A percentile compares a stretch with the other conserved stretches of the same genome.
Conservation (phyloP, 2,797 vertebrate genomes). For the Vultur gryphus region DNA sequence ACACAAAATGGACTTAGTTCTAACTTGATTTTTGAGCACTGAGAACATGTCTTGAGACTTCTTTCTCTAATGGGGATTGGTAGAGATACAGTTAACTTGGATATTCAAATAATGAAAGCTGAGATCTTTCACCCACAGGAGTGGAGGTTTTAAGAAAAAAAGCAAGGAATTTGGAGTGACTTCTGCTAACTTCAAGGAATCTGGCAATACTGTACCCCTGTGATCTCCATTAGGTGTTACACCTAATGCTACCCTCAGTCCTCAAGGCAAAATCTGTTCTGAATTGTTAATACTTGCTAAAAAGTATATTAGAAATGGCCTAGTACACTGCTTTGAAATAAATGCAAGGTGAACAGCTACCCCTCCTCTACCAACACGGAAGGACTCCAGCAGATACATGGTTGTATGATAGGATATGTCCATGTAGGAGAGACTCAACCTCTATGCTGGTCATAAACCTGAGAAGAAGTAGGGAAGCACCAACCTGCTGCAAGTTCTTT, state of each 20-base stretch:
- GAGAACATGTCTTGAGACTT: neutral
- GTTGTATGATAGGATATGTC: neutral
- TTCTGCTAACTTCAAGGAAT: neutral
- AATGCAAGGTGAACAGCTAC: neutral
- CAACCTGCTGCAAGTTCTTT: neutral
- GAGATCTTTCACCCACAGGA: neutral
- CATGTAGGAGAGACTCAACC: neutral
- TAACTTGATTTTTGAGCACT: neutral
- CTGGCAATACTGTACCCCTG: neutral
- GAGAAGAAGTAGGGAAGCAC: neutral
- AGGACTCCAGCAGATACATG: rapidly evolving
- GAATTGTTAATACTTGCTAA: neutral
- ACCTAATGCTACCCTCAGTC: neutral
- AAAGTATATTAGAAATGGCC: neutral
- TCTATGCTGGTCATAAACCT: neutral
- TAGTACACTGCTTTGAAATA: neutral
- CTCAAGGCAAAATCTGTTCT: neutral
- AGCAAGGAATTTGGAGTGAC: neutral
- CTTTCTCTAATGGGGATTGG: neutral
- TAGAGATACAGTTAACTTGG: neutral
- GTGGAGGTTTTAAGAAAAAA: neutral
- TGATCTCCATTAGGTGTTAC: neutral
- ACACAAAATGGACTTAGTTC: neutral
- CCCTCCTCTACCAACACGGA: neutral
- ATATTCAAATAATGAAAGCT: neutral